phyloP scores from a whole-genome alignment of 2,113 vertebrate species.

The Mesoclemmys tuberculata region DNA sequence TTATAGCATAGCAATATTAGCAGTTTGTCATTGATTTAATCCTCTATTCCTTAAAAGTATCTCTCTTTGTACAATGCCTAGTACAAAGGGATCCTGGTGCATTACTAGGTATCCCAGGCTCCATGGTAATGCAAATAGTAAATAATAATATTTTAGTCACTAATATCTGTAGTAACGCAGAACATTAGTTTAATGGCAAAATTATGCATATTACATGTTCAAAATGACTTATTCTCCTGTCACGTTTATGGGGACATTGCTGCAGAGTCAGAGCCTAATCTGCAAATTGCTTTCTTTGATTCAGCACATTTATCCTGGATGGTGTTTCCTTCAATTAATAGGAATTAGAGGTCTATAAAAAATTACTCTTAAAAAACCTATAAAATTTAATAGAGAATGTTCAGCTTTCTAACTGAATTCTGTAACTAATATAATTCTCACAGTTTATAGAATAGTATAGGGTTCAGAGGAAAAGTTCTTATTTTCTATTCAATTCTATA shows the following conservation, averaged over 20 bases:
- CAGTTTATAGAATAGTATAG: neutral
- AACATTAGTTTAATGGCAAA: neutral
- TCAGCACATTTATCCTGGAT: neutral
- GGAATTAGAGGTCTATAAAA: neutral
- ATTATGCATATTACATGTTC: neutral
- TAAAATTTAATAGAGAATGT: neutral
- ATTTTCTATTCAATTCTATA: neutral
- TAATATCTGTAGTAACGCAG: neutral
- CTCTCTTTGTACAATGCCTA: neutral
- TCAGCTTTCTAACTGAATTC: neutral
- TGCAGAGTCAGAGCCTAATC: neutral
- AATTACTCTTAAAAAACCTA: neutral
- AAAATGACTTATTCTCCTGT: neutral
- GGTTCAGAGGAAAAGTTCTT: neutral
- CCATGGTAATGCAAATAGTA: neutral
- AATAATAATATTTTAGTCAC: neutral
- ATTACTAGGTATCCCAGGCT: neutral
- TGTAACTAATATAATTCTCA: neutral
- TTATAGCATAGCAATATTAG: neutral
- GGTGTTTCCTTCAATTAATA: neutral
- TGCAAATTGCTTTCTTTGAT: too few species aligned
- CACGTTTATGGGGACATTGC: neutral
- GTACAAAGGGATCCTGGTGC: neutral
- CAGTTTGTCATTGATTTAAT: neutral
- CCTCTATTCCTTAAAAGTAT: neutral